Evolutionary conservation across 1,140 invertebrate genomes (phyloP).

Genomic region (Geopemphigus sp.): DNA sequence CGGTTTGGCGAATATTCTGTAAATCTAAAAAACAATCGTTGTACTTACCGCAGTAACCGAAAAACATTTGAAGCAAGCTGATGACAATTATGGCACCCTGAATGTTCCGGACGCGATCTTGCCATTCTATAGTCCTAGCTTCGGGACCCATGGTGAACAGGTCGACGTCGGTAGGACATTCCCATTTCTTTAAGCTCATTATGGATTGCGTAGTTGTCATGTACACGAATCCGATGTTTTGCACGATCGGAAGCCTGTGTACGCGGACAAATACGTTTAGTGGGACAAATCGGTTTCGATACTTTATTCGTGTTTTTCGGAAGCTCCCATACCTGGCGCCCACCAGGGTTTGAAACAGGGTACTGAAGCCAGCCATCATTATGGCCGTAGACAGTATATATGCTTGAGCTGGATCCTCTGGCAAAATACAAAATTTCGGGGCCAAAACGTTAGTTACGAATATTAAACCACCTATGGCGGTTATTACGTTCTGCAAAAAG

Average conservation of each 20-base stretch:
- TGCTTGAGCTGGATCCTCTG: conserved; percentile 29
- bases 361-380: conserved; percentile 3
- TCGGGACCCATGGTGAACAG: conserved; percentile 46
- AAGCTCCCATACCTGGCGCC: conserved; percentile 14
- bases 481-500: conserved; percentile 1
- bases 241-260: conserved; percentile 44
- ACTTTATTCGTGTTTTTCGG: not conserved
- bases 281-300: not conserved
- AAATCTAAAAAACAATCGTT: too few species aligned
- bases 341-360: not conserved
- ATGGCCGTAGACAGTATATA: conserved; percentile 34
- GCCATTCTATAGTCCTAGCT: conserved; percentile 45
- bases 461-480: not conserved
- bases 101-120: conserved; percentile 16
- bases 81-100: conserved; percentile 36
- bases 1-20: too few species aligned
- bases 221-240: conserved; percentile 42
- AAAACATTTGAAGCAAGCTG: conserved; percentile 40
- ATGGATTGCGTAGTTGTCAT: conserved; percentile 18
- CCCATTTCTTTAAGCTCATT: not conserved
- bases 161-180: conserved; percentile 26
- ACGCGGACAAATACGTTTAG: not conserved
- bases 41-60: conserved; percentile 49
- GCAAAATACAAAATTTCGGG: conserved; percentile 43
- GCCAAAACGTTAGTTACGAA: conserved; percentile 27